Evolutionary conservation across 2,888 invertebrate genomes (phyloP).

Genomic region (Ecliptopera silaceata): DNA sequence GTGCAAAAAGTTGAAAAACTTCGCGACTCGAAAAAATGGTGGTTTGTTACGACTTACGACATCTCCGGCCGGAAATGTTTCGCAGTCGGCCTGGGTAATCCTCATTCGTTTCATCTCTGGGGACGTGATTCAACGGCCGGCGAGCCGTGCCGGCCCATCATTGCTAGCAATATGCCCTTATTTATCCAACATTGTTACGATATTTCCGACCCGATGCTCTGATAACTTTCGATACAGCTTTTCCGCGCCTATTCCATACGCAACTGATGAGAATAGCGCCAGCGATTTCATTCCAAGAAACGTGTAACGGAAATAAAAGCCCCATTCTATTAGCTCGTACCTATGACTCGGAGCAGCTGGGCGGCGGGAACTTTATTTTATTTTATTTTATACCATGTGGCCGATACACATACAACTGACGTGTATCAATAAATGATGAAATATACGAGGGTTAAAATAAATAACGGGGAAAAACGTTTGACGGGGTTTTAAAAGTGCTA

Average conservation of each 20-base stretch:
- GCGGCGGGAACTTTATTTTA: slow-evolving; percentile 15
- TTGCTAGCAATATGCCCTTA: slow-evolving; percentile 65
- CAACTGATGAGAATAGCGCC: slow-evolving; percentile 46
- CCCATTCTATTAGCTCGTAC: slow-evolving; percentile 36
- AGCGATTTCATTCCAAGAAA: slow-evolving; percentile 47
- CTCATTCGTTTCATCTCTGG: slow-evolving; percentile 64
- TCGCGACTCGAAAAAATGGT: slow-evolving; percentile 34
- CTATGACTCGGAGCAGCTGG: slow-evolving; percentile 21
- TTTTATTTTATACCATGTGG: slow-evolving; percentile 7
- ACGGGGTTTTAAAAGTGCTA: too few species aligned
- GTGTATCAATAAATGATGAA: neutral
- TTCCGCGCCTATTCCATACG: slow-evolving; percentile 46
- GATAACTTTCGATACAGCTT: slow-evolving; percentile 58
- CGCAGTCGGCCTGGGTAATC: slow-evolving; percentile 58
- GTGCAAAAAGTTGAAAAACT: neutral
- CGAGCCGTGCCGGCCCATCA: slow-evolving; percentile 54
- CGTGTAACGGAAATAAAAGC: slow-evolving; percentile 52
- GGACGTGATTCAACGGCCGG: slow-evolving; percentile 59
- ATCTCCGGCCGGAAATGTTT: slow-evolving; percentile 45
- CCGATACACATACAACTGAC: slow-evolving; percentile 9
- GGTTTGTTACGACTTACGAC: slow-evolving; percentile 40
- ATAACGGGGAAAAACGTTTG: too few species aligned
- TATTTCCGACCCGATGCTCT: slow-evolving; percentile 59
- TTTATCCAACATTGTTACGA: slow-evolving; percentile 65
- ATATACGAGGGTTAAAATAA: neutral